Base-by-base conservation (phyloP, 2,888 invertebrate species). In the Suillia variegata region DNA sequence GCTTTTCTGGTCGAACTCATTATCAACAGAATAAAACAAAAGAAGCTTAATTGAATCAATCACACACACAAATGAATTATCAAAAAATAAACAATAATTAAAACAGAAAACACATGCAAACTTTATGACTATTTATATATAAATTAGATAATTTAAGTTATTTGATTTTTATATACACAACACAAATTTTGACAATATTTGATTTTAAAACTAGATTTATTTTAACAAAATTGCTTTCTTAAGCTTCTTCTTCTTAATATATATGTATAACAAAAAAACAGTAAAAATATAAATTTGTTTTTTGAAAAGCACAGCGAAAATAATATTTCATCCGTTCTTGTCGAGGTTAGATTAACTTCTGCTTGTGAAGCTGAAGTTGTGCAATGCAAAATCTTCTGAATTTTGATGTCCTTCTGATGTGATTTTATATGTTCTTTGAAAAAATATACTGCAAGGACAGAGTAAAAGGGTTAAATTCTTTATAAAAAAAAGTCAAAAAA, bases 281-380 rank as follows among this genome's bases (percentile, higher is more conserved):
- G n/a, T 13, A 10, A 38, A 38, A 38, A 38, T 38, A n/a, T 38
- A 13, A 10, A n/a, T 4, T 38, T 10, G 6, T 38, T 38, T 5
- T 10, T 38, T 38, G 13, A 38, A 38, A 38, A 13, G 10, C 38
- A 20, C 45, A 18, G 45, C 45, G 45, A 17, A 45, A 17, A 65
- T 66, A 70, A 63, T 69, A 56, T 66, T 67, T 66, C 76, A 75
- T 75, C 80, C 79, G 77, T 71, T 79, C 77, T 75, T 74, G 70
- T 70, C 77, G 81, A 80, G 76, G 77, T 75, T 79, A 80, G 76
- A 77, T 75, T 74, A 78, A 77, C 76, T 81, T 82, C 81, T 82
- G 81, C 71, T 74, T 68, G 66, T 69, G 56, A 56, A 58, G 63
- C 66, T 63, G 62, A 59, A 62, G 58, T 56, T 72, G 74, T 70